Base-by-base conservation (phyloP, 2,888 invertebrate species). In the Pheosia gnoma region DNA sequence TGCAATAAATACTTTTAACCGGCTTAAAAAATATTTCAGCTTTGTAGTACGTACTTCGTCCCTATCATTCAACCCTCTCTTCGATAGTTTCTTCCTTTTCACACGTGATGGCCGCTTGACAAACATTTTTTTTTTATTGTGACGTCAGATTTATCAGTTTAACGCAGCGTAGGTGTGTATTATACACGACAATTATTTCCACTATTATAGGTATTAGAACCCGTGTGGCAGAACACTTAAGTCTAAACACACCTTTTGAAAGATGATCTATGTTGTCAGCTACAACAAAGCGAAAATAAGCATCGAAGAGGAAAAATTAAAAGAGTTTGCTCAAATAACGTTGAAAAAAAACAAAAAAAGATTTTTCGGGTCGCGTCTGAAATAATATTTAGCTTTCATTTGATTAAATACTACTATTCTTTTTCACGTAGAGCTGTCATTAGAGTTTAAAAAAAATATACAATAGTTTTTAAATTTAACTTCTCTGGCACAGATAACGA, bases 181-280 rank as follows among this genome's bases (percentile, higher is more conserved):
- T 25, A 25, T 25, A 25, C 25, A 0, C 2, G 25, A 39, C 3
- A 5, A 39, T 39, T 3, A 39, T 6, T 7, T 39, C 39, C 0
- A 39, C 39, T 39, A 7, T 39, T 39, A 6, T 39, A 39, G 39
- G 3, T 25, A 25, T 25, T 25, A 25, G 25, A 25, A 25, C 25
- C 25, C 25, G 25, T 25, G 25, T 25, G 25, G 25, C 25, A 25
- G 25, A 25, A 25, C 25, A 25, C 47, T 5, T 4, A 11, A 47
- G 47, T 47, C 47, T 47, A 11, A 47, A 47, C 47, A 47, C 4
- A 47, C 47, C 47, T 25, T 51, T 51, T 8, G 25, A 51, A 51
- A 51, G 9, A 71, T 66, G 63, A 74, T 66, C 61, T 60, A 66
- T 59, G 43, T 25, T 51, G 51, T 5, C 51, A 51, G 25, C 25